phyloP scores from a whole-genome alignment of 2,888 invertebrate species.

The Horisme vitalbata region DNA sequence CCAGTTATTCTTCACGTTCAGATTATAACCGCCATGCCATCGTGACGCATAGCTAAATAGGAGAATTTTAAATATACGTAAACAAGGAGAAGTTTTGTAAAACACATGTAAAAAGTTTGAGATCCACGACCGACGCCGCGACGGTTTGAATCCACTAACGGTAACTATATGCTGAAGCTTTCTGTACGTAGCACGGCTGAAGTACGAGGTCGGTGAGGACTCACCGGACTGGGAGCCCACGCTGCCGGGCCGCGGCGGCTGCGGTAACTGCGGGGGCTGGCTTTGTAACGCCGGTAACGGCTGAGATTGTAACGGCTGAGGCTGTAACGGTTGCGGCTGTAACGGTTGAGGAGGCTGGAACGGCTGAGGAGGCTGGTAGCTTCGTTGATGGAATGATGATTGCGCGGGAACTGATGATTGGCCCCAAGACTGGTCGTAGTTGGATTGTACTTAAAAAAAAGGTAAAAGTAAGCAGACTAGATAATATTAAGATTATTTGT shows the following conservation, averaged over 20 bases:
- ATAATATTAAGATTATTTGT: too few relatives aligned
- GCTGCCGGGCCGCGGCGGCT: slow-evolving; percentile 58
- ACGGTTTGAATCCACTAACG: too few relatives aligned
- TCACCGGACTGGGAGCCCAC: slow-evolving; percentile 57
- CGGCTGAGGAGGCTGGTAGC: slow-evolving; percentile 23
- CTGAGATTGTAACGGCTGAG: slow-evolving; percentile 26
- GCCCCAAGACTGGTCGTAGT: slow-evolving; percentile 42
- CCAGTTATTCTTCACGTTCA: too few relatives aligned
- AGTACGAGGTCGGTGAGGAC: neutral
- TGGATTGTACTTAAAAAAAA: slow-evolving; percentile 1
- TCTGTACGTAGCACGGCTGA: too few relatives aligned
- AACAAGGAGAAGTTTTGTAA: too few relatives aligned
- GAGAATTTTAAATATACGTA: too few relatives aligned
- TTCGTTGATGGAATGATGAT: slow-evolving; percentile 24
- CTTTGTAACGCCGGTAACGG: slow-evolving; percentile 27
- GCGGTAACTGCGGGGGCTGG: slow-evolving; percentile 34
- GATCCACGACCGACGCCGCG: too few relatives aligned
- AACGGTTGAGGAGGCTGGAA: slow-evolving; percentile 30
- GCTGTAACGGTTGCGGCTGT: slow-evolving; percentile 21
- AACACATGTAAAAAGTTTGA: too few relatives aligned
- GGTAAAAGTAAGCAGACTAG: too few relatives aligned
- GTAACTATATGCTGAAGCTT: too few relatives aligned
- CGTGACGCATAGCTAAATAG: too few relatives aligned
- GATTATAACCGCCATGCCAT: too few relatives aligned
- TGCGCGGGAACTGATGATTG: slow-evolving; percentile 38